Percentiles rank a stretch among this genome's conserved stretches.
Conservation (phyloP, 2,888 invertebrate species). For the Tetramorium bicarinatum region DNA sequence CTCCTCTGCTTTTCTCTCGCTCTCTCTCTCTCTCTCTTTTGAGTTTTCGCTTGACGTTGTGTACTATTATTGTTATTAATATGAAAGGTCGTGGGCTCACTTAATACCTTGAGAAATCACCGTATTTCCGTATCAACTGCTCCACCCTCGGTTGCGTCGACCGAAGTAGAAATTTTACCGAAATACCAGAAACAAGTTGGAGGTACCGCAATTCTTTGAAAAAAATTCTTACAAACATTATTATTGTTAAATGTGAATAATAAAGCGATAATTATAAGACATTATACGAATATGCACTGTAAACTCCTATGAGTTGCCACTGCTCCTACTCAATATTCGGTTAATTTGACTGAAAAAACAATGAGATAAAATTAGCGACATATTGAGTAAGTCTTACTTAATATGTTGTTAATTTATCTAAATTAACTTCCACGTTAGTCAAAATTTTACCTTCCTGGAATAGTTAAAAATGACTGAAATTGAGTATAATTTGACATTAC, state of each 20-base stretch:
- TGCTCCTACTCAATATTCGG: too few relatives aligned
- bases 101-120: slow-evolving; percentile 84
- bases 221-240: slow-evolving; percentile 34
- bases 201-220: background rate
- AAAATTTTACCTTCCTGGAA: too few relatives aligned
- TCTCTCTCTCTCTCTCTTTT: slow-evolving; percentile 32
- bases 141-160: slow-evolving; percentile 58
- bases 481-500: too few relatives aligned
- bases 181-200: slow-evolving; percentile 27
- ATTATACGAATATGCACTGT: background rate
- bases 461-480: too few relatives aligned
- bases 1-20: slow-evolving; percentile 44
- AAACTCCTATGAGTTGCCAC: too few relatives aligned
- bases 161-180: slow-evolving; percentile 53
- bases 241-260: background rate
- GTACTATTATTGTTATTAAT: slow-evolving; percentile 84
- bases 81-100: slow-evolving; percentile 82
- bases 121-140: slow-evolving; percentile 81
- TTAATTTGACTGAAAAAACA: too few relatives aligned
- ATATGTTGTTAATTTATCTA: too few relatives aligned
- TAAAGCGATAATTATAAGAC: background rate
- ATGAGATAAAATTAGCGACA: too few relatives aligned
- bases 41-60: slow-evolving; percentile 68
- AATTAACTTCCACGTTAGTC: too few relatives aligned
- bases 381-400: too few relatives aligned